A percentile compares a stretch with the other conserved stretches of the same genome.
These are phyloP conservation scores for Oopsacas minuta DNA, from an alignment of 37 sponge, comb jelly and placozoan genomes.

Conservation along the genomic window DNA sequence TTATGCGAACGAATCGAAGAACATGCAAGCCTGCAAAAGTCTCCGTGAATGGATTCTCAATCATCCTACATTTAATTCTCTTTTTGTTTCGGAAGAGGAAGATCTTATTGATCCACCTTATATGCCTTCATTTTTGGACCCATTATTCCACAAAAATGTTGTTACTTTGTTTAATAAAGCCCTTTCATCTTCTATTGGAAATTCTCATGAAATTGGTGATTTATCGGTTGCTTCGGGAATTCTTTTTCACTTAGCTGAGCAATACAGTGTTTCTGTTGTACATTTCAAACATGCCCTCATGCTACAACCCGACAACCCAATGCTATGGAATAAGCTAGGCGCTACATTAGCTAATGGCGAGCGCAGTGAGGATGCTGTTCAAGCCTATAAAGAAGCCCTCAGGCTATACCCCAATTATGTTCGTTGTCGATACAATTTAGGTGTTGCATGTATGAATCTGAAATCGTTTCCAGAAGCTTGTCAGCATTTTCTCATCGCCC, in stretches of 20 bases:
- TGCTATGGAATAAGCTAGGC: conserved; percentile 93
- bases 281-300: background rate
- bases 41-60: conserved; percentile 8
- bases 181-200: background rate
- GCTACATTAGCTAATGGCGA: conserved; percentile 84
- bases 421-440: conserved; percentile 83
- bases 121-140: background rate
- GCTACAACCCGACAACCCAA: conserved; percentile 19
- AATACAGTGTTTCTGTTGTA: background rate
- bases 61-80: background rate
- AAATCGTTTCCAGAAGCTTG: conserved; percentile 62
- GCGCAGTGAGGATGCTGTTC: conserved; percentile 64
- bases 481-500: conserved; percentile 70
- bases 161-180: background rate
- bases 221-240: background rate
- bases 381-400: conserved; percentile 73
- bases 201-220: background rate
- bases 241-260: background rate
- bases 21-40: conserved; percentile 4
- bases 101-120: background rate
- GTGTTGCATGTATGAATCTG: conserved; percentile 90
- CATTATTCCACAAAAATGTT: background rate
- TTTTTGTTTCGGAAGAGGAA: background rate
- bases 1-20: conserved; percentile 69
- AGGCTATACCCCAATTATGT: conserved; percentile 70